phyloP scores from a whole-genome alignment of 2,113 vertebrate species.

The Triplophysa tibetana region DNA sequence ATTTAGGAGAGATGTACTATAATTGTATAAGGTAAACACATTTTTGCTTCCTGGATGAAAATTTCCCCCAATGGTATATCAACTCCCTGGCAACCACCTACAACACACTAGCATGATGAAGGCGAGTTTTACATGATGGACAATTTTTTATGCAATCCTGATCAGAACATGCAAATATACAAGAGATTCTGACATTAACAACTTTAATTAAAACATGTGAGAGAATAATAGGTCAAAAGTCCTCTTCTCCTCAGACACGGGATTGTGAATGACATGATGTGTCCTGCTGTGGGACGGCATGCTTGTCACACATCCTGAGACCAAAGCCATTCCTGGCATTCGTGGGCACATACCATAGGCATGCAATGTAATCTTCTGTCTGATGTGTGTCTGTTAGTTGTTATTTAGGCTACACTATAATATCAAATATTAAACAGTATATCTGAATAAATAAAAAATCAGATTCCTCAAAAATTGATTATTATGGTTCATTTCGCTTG shows the following conservation, averaged over 20 bases:
- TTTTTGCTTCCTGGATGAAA: not conserved
- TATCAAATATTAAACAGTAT: not conserved
- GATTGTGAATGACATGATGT: not conserved
- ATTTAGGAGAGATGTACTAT: too few relatives aligned
- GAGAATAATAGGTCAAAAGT: conserved; percentile 2
- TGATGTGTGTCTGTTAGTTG: not conserved
- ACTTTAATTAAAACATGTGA: conserved; percentile 18
- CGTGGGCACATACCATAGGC: conserved; percentile 4
- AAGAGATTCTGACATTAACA: too few relatives aligned
- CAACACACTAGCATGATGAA: too few relatives aligned
- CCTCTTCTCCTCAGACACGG: not conserved
- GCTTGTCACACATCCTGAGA: conserved; percentile 58
- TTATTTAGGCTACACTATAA: not conserved
- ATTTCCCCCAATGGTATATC: too few relatives aligned
- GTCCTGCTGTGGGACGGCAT: conserved; percentile 42
- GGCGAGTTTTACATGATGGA: too few relatives aligned
- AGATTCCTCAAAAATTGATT: too few relatives aligned
- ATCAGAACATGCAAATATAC: too few relatives aligned
- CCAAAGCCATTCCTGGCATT: conserved; percentile 55
- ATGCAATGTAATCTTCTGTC: conserved; percentile 1
- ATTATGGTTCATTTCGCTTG: not conserved
- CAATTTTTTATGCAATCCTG: too few relatives aligned
- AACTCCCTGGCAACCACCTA: too few relatives aligned
- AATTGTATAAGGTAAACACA: too few relatives aligned
- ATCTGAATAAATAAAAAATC: too few relatives aligned